Evolutionary conservation across 1,140 invertebrate genomes (phyloP).

Genomic region (Maniola jurtina): DNA sequence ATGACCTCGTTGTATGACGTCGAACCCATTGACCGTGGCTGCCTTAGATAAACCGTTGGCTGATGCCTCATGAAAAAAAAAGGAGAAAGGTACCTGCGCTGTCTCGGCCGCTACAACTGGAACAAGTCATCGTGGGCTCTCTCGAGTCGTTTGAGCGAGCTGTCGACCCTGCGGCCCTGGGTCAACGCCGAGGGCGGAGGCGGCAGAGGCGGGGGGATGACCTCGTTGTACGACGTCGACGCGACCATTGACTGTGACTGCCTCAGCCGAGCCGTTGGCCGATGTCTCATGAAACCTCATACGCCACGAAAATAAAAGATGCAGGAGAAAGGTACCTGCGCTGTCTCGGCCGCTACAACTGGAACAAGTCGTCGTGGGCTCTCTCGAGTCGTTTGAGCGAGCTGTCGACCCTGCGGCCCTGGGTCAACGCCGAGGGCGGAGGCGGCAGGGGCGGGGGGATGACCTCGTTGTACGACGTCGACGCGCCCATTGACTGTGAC

Average conservation of each 20-base stretch:
- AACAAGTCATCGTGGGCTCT: constrained; percentile 92
- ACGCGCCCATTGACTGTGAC: constrained; percentile 75
- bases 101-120: constrained; percentile 88
- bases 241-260: constrained; percentile 80
- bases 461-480: constrained; percentile 67
- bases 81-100: constrained; percentile 54
- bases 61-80: constrained; percentile 41
- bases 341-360: constrained; percentile 87
- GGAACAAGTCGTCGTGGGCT: constrained; percentile 92
- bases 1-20: constrained; percentile 69
- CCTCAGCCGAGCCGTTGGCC: constrained; percentile 77
- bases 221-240: constrained; percentile 67
- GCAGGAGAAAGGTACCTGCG: constrained; percentile 45
- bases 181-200: constrained; percentile 86
- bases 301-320: background rate
- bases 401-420: constrained; percentile 86
- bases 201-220: constrained; percentile 67
- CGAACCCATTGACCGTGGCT: constrained; percentile 77
- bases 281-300: no score
- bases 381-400: constrained; percentile 89
- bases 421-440: constrained; percentile 86
- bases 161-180: constrained; percentile 87
- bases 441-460: constrained; percentile 72
- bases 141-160: constrained; percentile 88
- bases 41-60: constrained; percentile 78